phyloP scores from a whole-genome alignment of 2,113 vertebrate genomes.

The Xenus cinereus region DNA sequence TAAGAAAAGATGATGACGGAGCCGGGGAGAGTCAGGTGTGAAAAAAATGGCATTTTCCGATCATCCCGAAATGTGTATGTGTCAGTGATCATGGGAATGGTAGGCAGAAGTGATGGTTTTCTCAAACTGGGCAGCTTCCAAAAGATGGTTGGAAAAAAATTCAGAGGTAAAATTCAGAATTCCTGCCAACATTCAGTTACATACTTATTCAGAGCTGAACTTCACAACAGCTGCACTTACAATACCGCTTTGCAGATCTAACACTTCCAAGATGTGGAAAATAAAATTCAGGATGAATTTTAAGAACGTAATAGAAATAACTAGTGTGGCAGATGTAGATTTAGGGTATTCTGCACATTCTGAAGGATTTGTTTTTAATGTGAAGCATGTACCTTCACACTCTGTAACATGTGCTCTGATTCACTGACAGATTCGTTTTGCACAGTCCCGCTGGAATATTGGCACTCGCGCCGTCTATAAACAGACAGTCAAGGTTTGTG shows the following conservation, averaged over 20 bases:
- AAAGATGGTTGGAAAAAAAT: not conserved
- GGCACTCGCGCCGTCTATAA: constrained; percentile 20
- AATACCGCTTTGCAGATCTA: constrained; percentile 3
- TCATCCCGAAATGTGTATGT: not conserved
- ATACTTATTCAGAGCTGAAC: not conserved
- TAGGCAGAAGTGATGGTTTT: not conserved
- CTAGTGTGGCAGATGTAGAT: constrained; percentile 40
- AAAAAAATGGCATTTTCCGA: not conserved
- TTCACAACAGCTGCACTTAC: constrained; percentile 15
- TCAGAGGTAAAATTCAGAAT: constrained; percentile 1
- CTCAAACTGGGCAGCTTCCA: not conserved
- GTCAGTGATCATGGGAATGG: not conserved
- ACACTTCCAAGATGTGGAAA: constrained; percentile 44
- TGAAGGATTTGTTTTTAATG: constrained; percentile 53
- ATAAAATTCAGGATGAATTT: constrained; percentile 40
- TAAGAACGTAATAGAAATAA: constrained; percentile 9
- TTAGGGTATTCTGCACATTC: constrained; percentile 15
- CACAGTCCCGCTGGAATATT: constrained; percentile 33
- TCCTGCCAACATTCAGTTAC: not conserved
- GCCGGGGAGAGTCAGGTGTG: not conserved
- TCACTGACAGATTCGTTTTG: constrained; percentile 26
- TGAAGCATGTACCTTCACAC: constrained; percentile 59
- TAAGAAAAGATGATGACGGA: not conserved
- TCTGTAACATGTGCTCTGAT: constrained; percentile 48
- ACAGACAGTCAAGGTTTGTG: constrained; percentile 44